Conservation (phyloP, 2,888 invertebrate species). For the Drosophila mayaguana region DNA sequence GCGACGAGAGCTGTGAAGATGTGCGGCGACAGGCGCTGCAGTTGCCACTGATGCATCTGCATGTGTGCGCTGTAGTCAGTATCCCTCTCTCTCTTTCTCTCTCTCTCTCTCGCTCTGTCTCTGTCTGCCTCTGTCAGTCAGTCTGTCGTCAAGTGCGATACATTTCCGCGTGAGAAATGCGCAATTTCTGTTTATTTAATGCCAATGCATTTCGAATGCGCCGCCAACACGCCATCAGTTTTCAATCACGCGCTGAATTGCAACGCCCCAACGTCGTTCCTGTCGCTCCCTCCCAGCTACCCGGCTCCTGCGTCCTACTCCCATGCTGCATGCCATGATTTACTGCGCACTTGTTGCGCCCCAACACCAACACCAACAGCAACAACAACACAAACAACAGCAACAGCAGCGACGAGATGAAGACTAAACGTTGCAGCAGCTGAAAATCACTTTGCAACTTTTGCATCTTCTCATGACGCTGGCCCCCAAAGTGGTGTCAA, state of each 20-base stretch:
- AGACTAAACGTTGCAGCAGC: conserved; percentile 36
- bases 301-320: conserved; percentile 1
- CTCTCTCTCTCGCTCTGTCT: neutral
- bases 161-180: conserved; percentile 76
- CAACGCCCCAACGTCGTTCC: conserved; percentile 37
- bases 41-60: conserved; percentile 32
- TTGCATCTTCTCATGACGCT: conserved; percentile 74
- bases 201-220: conserved; percentile 80
- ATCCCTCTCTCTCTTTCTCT: conserved; percentile 27
- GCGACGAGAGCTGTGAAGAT: conserved; percentile 16
- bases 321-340: conserved; percentile 49
- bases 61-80: conserved; percentile 27
- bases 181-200: conserved; percentile 79
- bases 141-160: conserved; percentile 50
- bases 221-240: conserved; percentile 76
- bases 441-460: conserved; percentile 80
- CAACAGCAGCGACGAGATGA: conserved; percentile 16
- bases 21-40: conserved; percentile 45
- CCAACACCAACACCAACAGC: neutral
- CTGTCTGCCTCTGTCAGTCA: conserved; percentile 14
- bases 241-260: conserved; percentile 75
- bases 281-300: neutral
- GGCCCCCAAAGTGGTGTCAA: conserved; percentile 83
- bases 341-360: conserved; percentile 78
- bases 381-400: neutral